A percentile compares a stretch with the other conserved stretches of the same genome.
These are phyloP conservation scores for Acromyrmex charruanus DNA, from an alignment of 1,140 invertebrate genomes.

Conservation along the genomic window DNA sequence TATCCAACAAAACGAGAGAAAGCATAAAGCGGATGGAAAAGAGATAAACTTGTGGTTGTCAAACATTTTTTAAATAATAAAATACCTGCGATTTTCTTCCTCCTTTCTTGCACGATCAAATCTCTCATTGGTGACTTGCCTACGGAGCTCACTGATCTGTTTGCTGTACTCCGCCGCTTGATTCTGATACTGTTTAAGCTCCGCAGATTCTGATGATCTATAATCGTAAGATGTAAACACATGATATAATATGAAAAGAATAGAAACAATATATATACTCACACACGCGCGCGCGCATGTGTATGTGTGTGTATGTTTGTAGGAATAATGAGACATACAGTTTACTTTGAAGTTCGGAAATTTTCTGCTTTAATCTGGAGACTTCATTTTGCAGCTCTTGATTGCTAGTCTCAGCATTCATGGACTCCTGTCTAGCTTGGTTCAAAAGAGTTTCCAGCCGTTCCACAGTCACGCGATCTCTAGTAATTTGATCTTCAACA, in stretches of 20 bases:
- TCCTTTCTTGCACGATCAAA: constrained; percentile 84
- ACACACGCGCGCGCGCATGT: too few relatives aligned
- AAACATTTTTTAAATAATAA: background rate
- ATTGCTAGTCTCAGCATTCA: constrained; percentile 85
- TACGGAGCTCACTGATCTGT: constrained; percentile 86
- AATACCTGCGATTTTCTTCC: constrained; percentile 82
- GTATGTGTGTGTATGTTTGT: too few relatives aligned
- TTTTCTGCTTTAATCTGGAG: constrained; percentile 83
- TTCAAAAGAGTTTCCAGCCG: constrained; percentile 86
- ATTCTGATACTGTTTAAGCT: constrained; percentile 87
- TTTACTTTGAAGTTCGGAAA: constrained; percentile 85
- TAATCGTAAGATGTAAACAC: constrained; percentile 20
- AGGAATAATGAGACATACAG: constrained; percentile 83
- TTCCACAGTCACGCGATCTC: constrained; percentile 84
- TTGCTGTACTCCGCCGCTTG: constrained; percentile 87
- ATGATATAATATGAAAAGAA: constrained; percentile 29
- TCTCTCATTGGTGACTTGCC: constrained; percentile 87
- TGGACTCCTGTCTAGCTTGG: constrained; percentile 86
- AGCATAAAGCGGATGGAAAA: background rate
- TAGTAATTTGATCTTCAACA: constrained; percentile 84
- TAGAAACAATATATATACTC: background rate
- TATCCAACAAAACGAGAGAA: background rate
- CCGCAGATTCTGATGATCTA: constrained; percentile 85
- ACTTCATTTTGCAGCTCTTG: constrained; percentile 87
- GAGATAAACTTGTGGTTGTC: background rate